Percentiles rank a stretch among this genome's conserved stretches.
phyloP scores from a whole-genome alignment of 2,888 invertebrate genomes.

The Sceliomorpha sp. region DNA sequence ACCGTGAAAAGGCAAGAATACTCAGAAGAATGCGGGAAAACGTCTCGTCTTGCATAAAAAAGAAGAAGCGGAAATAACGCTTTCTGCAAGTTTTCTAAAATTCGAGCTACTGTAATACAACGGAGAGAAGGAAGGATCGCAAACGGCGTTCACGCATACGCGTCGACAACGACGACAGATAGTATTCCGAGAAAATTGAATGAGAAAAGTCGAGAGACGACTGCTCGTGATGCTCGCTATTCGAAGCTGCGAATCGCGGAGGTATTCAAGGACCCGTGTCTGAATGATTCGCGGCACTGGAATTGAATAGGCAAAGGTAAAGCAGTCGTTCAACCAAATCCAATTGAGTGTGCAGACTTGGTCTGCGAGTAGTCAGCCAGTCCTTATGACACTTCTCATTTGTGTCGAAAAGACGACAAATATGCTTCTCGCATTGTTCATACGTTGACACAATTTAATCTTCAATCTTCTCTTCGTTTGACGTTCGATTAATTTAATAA shows the following conservation, averaged over 20 bases:
- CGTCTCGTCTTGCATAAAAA: slow-evolving; percentile 18
- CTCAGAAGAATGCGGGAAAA: slow-evolving; percentile 4
- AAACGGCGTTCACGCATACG: slow-evolving; percentile 38
- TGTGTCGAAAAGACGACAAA: slow-evolving; percentile 12
- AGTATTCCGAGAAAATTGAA: slow-evolving; percentile 42
- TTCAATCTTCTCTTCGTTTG: no score
- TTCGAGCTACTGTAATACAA: slow-evolving; percentile 26
- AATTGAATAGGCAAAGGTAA: slow-evolving; percentile 41
- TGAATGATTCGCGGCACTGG: slow-evolving; percentile 39
- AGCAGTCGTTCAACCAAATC: slow-evolving; percentile 34
- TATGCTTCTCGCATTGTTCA: slow-evolving; percentile 15
- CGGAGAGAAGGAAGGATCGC: slow-evolving; percentile 32
- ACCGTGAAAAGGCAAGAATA: slow-evolving; percentile 10
- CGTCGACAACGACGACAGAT: slow-evolving; percentile 35
- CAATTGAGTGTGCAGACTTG: slow-evolving; percentile 39
- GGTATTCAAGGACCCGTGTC: slow-evolving; percentile 29
- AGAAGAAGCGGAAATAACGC: slow-evolving; percentile 26
- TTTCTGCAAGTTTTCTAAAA: slow-evolving; percentile 32
- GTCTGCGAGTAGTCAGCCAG: slow-evolving; percentile 26
- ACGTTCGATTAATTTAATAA: no score
- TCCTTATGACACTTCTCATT: slow-evolving; percentile 24
- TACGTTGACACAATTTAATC: slow-evolving; percentile 4
- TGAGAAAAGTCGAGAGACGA: slow-evolving; percentile 41
- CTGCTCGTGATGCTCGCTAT: slow-evolving; percentile 31
- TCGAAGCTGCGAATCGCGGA: slow-evolving; percentile 26